A percentile compares a stretch with the other conserved stretches of the same genome.
These are phyloP conservation scores for Bungarus multicinctus DNA, from an alignment of 2,113 vertebrate species.

Conservation along the genomic window DNA sequence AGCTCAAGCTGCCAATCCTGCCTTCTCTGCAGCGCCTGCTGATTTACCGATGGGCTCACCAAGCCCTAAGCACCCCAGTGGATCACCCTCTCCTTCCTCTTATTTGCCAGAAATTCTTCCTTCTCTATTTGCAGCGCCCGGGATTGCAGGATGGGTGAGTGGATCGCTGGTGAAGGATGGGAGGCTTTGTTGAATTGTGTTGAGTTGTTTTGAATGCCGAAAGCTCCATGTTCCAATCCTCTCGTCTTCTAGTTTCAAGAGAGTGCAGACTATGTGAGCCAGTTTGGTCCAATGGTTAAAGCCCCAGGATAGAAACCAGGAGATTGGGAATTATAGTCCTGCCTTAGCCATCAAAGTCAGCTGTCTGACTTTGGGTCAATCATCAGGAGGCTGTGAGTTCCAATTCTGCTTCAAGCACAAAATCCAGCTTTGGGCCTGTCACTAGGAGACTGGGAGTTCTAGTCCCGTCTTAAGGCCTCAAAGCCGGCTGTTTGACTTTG, in stretches of 20 bases:
- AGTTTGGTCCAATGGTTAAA: neutral
- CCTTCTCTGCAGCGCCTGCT: conserved; percentile 92
- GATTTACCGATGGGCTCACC: conserved; percentile 95
- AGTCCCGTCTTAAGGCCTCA: too few relatives aligned
- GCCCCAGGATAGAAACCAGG: neutral
- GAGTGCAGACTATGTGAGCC: neutral
- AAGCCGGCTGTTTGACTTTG: too few relatives aligned
- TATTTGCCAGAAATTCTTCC: conserved; percentile 96
- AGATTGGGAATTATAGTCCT: neutral
- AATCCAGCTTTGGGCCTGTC: too few relatives aligned
- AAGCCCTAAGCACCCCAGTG: conserved; percentile 87
- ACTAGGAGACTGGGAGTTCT: too few relatives aligned
- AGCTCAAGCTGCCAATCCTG: conserved; percentile 87
- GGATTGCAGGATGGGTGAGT: conserved; percentile 93
- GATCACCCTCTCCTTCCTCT: conserved; percentile 92
- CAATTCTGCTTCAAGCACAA: too few relatives aligned
- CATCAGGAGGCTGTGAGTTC: neutral
- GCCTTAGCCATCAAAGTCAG: neutral
- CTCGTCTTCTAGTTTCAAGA: neutral
- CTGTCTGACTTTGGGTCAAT: neutral
- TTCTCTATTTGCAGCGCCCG: conserved; percentile 90
- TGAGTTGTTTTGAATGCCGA: too few relatives aligned
- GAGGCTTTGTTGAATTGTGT: neutral
- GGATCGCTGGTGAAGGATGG: neutral
- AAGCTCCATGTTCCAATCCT: neutral